A percentile compares a stretch with the other conserved stretches of the same genome.
Conservation (phyloP, 2,888 invertebrate species). For the Melinaea menophilus region DNA sequence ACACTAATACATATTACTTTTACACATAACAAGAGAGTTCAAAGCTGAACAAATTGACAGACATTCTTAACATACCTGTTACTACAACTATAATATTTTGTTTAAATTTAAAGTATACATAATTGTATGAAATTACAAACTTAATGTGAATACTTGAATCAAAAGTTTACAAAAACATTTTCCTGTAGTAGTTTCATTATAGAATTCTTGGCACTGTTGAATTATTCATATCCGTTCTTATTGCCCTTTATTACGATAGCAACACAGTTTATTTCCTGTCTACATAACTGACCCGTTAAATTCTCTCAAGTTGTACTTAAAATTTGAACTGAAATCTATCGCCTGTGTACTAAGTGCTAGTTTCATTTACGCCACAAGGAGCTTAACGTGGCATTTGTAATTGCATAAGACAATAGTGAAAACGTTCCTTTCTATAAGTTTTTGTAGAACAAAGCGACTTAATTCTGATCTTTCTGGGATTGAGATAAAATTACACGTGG, state of each 20-base stretch:
- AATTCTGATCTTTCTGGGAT: conserved; percentile 24
- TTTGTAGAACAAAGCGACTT: conserved; percentile 25
- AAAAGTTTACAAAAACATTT: background rate
- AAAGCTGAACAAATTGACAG: too few species aligned
- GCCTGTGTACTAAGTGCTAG: background rate
- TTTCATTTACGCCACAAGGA: conserved; percentile 2
- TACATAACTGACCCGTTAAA: conserved; percentile 13
- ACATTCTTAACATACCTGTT: too few species aligned
- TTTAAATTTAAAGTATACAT: too few species aligned
- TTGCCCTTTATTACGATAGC: conserved; percentile 7
- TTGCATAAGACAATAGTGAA: conserved; percentile 21
- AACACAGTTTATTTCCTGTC: conserved; percentile 14
- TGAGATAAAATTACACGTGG: conserved; percentile 22
- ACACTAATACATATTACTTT: too few species aligned
- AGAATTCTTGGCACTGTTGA: background rate
- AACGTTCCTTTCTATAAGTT: conserved; percentile 20
- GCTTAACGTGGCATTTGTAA: conserved; percentile 8
- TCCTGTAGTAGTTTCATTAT: background rate
- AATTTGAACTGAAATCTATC: background rate
- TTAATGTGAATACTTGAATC: background rate
- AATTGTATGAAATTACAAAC: background rate
- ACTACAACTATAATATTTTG: too few species aligned
- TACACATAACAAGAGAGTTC: too few species aligned
- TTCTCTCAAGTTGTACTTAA: background rate
- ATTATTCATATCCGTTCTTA: conserved; percentile 7